phyloP scores from a whole-genome alignment of 2,113 vertebrate species.

The Triplophysa dalaica region DNA sequence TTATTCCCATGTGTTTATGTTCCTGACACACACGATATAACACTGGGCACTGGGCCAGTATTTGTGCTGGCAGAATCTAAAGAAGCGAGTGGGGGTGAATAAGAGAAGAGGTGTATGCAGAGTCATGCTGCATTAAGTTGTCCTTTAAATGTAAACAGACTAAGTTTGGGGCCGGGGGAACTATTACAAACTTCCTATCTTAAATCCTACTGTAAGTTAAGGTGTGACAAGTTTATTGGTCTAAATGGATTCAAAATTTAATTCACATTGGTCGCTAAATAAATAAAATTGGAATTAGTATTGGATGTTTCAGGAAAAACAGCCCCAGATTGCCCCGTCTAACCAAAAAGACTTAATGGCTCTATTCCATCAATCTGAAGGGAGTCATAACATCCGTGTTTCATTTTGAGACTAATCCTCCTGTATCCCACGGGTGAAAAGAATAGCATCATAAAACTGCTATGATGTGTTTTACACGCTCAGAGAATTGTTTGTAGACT shows the following conservation, averaged over 20 bases:
- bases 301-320: too few species aligned
- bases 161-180: background rate
- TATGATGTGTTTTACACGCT: background rate
- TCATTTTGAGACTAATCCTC: background rate
- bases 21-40: slow-evolving; percentile 13
- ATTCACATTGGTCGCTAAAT: too few species aligned
- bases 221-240: too few species aligned
- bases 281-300: too few species aligned
- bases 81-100: slow-evolving; percentile 12
- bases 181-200: too few species aligned
- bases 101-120: slow-evolving; percentile 42
- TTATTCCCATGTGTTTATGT: slow-evolving; percentile 8
- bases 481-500: background rate
- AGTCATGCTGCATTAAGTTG: slow-evolving; percentile 63
- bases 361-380: background rate
- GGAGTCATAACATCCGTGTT: slow-evolving; percentile 4
- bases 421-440: background rate
- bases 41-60: slow-evolving; percentile 40
- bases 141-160: slow-evolving; percentile 6
- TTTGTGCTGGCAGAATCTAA: slow-evolving; percentile 32
- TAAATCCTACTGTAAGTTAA: too few species aligned
- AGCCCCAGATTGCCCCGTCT: too few species aligned
- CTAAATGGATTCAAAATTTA: too few species aligned
- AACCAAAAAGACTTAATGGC: too few species aligned
- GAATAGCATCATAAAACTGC: background rate